Evolutionary conservation across 2,113 vertebrate species (phyloP).

Genomic region (Spilogale gracilis): DNA sequence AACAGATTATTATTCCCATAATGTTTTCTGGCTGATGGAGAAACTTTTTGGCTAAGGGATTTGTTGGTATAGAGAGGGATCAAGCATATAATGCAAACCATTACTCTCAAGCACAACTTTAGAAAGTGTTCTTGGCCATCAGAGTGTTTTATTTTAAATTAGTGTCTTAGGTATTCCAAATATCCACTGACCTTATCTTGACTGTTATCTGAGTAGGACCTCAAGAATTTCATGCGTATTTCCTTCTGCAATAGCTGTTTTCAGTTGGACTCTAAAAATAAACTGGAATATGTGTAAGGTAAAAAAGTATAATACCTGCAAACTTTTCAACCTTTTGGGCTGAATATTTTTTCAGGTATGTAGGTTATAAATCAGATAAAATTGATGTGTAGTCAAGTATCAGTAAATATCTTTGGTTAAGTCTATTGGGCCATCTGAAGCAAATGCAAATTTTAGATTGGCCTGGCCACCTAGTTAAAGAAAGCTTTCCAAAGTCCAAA

Average conservation of each 20-base stretch:
- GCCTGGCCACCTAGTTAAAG: background rate
- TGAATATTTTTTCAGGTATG: background rate
- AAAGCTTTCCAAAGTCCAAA: conserved; percentile 21
- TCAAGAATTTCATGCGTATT: conserved; percentile 77
- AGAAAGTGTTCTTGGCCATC: conserved; percentile 80
- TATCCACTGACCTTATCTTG: conserved; percentile 77
- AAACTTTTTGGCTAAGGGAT: conserved; percentile 81
- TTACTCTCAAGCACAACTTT: conserved; percentile 77
- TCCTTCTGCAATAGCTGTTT: conserved; percentile 68
- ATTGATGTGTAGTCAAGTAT: background rate
- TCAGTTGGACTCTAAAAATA: conserved; percentile 75
- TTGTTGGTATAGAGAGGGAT: conserved; percentile 78
- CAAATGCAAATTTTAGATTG: background rate
- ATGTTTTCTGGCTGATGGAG: conserved; percentile 76
- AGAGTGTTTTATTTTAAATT: conserved; percentile 73
- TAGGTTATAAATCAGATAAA: background rate
- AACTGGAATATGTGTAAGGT: conserved; percentile 26
- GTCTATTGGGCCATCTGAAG: background rate
- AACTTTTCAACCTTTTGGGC: background rate
- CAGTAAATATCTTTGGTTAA: conserved; percentile 40
- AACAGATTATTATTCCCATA: conserved; percentile 76
- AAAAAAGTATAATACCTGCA: conserved; percentile 35
- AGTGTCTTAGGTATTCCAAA: conserved; percentile 77
- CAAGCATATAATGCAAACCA: conserved; percentile 76
- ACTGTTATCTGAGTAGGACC: conserved; percentile 74